A percentile compares a stretch with the other conserved stretches of the same genome.
Conservation (phyloP, 2,888 invertebrate species). For the Hyposoter didymator region DNA sequence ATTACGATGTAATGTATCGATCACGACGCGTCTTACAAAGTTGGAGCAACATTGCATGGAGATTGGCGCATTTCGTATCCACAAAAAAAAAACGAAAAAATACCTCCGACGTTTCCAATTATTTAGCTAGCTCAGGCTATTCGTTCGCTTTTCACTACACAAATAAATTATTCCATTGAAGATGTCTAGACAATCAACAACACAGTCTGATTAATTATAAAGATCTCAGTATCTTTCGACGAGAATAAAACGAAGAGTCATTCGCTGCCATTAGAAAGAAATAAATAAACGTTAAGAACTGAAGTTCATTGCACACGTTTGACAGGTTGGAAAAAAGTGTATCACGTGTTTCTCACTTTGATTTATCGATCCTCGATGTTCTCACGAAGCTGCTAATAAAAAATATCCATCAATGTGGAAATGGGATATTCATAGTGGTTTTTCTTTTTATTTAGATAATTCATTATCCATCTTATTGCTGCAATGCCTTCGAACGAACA, state of each 20-base stretch:
- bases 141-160: background rate
- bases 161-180: background rate
- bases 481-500: background rate
- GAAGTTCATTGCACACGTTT: background rate
- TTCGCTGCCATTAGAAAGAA: background rate
- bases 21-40: slow-evolving; percentile 32
- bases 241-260: background rate
- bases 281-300: background rate
- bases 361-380: slow-evolving; percentile 26
- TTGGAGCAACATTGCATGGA: background rate
- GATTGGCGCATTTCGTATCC: background rate
- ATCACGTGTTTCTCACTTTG: slow-evolving; percentile 1
- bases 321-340: background rate
- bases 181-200: background rate
- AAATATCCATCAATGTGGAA: background rate
- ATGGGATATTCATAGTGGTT: background rate
- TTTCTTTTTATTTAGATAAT: slow-evolving; percentile 20
- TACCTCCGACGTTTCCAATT: background rate
- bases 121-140: background rate
- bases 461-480: background rate
- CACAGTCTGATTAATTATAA: slow-evolving; percentile 3
- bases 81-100: background rate
- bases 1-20: slow-evolving; percentile 19
- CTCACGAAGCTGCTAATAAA: slow-evolving; percentile 8
- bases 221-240: slow-evolving; percentile 1